Conservation (phyloP, 1,140 invertebrate genomes). For the Orchesella cincta region DNA sequence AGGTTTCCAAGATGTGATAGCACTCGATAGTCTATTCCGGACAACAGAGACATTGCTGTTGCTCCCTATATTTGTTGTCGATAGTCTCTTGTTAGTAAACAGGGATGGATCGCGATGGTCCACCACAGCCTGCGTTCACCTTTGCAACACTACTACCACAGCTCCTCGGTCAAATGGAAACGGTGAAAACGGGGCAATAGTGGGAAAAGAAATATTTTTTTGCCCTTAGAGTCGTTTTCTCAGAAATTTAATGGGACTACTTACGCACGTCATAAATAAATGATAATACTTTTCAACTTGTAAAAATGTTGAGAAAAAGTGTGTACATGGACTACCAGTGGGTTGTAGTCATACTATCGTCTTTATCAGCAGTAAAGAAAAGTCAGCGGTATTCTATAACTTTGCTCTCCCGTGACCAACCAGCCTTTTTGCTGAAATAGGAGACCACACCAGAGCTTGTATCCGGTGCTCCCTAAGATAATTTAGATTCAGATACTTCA, state of each 20-base stretch:
- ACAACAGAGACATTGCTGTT: too few species aligned
- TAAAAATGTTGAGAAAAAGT: neutral
- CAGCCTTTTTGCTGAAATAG: neutral
- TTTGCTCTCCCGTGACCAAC: too few species aligned
- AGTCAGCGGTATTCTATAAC: neutral
- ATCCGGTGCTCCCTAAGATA: neutral
- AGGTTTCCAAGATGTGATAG: too few species aligned
- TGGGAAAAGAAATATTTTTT: conserved; percentile 17
- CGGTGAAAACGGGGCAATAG: too few species aligned
- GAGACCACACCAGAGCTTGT: conserved; percentile 3
- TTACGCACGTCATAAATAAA: conserved; percentile 32
- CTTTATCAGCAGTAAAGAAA: neutral
- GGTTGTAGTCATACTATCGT: neutral
- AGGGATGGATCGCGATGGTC: too few species aligned
- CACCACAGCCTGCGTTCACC: too few species aligned
- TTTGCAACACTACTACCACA: too few species aligned
- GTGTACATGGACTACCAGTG: neutral
- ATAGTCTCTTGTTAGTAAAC: too few species aligned
- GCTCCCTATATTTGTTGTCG: too few species aligned
- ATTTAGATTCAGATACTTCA: neutral
- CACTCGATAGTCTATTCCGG: too few species aligned
- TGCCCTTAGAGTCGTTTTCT: neutral
- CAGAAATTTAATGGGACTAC: conserved; percentile 11
- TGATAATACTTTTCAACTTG: conserved; percentile 31
- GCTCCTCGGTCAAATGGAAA: too few species aligned